Base-by-base conservation (phyloP, 2,888 invertebrate genomes). In the Watsonalla cultraria region DNA sequence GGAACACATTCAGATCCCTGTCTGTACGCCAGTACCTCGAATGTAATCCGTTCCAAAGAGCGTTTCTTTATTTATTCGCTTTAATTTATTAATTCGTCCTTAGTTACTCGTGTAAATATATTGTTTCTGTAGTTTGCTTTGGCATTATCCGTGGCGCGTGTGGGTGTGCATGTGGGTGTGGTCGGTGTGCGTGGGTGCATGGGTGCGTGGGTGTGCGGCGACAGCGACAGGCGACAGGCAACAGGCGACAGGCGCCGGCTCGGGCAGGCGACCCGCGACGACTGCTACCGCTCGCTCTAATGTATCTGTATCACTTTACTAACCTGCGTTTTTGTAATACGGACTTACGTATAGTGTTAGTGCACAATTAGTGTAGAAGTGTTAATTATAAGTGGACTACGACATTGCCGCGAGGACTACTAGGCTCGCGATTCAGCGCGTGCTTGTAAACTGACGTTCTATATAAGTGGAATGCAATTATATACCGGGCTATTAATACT, bases 31-130 rank as follows among this genome's bases (percentile, higher is more conserved):
- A 64, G 76, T 76, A 82, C 82, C 80, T 82, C 80, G 81, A 78
- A 77, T 75, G 77, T 72, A 78, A 81, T 78, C 82, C 78, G 84
- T 84, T 85, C 89, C 88, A 88, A 88, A 88, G 87, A 85, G 83
- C 84, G 80, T 70, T 68, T 64, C 69, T 74, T 78, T 78, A 85
- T 86, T 87, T 86, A 84, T 85, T 86, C 74, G 82, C 81, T 78
- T 83, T 82, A 78, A 80, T 80, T 85, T 84, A 82, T 82, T 72
- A 53, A 61, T 78, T 74, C 54, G 67, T 68, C 58, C 57, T 72
- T 72, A 67, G 73, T 72, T 64, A 66, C 57, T 61, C 57, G 64
- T 72, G 72, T 74, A 70, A 63, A 65, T 78, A 65, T 67, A 66
- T 65, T 51, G 70, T 65, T 58, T 56, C 60, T 70, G 66, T 71